These are phyloP conservation scores for Sarcophaga peregrina DNA, from an alignment of 1,140 invertebrate species.

Conservation along the genomic window DNA sequence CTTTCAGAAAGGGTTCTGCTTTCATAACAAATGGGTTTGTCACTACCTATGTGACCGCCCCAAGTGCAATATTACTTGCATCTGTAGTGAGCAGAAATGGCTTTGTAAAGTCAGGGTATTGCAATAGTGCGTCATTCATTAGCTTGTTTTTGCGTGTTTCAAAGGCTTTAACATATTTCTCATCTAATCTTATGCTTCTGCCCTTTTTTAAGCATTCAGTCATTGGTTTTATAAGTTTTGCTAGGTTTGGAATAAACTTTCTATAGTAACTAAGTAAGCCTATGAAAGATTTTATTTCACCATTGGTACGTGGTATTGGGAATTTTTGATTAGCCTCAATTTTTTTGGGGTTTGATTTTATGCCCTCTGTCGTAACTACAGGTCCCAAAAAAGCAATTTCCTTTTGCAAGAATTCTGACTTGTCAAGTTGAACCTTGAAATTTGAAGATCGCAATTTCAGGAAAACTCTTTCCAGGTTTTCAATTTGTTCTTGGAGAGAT, in stretches of 20 bases:
- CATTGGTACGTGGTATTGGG: background rate
- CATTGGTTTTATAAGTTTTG: conserved; percentile 15
- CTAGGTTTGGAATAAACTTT: background rate
- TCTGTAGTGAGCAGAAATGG: no score
- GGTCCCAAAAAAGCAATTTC: no score
- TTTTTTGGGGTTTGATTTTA: background rate
- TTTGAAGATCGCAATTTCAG: background rate
- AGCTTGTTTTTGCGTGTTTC: no score
- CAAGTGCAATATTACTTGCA: no score
- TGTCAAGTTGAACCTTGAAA: background rate
- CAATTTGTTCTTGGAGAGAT: background rate
- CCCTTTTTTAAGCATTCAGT: background rate
- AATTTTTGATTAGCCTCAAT: background rate
- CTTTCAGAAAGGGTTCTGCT: no score
- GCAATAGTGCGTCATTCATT: conserved; percentile 28
- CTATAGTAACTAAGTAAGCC: background rate
- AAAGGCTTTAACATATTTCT: background rate
- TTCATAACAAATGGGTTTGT: no score
- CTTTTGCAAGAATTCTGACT: background rate
- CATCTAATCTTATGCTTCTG: conserved; percentile 27
- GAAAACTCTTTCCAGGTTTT: background rate
- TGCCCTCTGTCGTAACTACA: background rate
- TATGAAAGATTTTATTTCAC: conserved; percentile 1
- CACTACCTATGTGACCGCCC: no score
- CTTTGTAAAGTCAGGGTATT: no score